Evolutionary conservation across 2,888 invertebrate genomes (phyloP), one percentile per base, ranked within the genome.

Genomic region (Clanis bilineata): DNA sequence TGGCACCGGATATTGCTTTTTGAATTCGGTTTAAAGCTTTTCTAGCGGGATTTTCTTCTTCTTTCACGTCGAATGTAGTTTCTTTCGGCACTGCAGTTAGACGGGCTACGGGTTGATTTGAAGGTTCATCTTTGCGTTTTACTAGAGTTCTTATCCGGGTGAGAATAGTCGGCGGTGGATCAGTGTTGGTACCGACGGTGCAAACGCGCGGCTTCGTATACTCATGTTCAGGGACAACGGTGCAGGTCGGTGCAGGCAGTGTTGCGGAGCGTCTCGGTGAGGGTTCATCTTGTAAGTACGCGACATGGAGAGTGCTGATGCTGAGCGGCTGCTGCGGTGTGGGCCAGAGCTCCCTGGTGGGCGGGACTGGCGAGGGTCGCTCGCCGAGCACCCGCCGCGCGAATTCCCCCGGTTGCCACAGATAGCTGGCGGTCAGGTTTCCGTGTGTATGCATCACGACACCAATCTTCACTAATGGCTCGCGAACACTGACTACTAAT

Each of bases 321-420:
- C 88, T 90, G 63, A 90, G 76, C 22, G 83, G 87, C 62, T 86
- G 87, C 62, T 84, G 88, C 41, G 83, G 82, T 55, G 82, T 77
- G 66, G 85, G 85, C 87, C 92, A 91, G 55, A 91, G 79, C 38
- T 90, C 90, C 62, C 91, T 79, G 0, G 91, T 91, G 18, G 91
- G 90, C 10, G 90, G 89, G 1, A 91, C 88, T 38, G 90, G 86
- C 47, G 90, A 83, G 10, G 90, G 91, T 36, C 92, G 79, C 71
- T 90, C 90, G 59, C 91, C 91, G 62, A 90, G 73, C 86, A 92
- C 85, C 25, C 92, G 83, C 18, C 91, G 83, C 32, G 91, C 90
- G 61, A 91, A 80, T 73, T 92, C 92, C 38, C 88, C 87, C n/a
- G 91, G 90, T 69, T 92, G 92, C 92, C 92, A 92, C 64, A 92